phyloP scores from a whole-genome alignment of 2,113 vertebrate genomes.

The Bombycilla garrulus region DNA sequence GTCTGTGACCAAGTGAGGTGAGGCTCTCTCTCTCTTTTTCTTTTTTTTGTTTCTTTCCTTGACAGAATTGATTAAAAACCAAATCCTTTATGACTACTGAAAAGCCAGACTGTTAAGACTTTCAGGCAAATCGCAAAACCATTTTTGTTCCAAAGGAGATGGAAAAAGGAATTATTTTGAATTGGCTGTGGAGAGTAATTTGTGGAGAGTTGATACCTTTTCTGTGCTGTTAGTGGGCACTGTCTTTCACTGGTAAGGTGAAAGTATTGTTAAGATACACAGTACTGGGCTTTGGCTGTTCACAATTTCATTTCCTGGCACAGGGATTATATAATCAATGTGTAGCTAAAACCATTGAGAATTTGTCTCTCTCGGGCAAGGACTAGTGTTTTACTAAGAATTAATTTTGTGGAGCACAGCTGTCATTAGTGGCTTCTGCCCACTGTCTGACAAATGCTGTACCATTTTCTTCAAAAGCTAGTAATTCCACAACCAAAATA shows the following conservation, averaged over 20 bases:
- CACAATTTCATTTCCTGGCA: not conserved
- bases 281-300: not conserved
- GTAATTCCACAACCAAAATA: not conserved
- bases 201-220: not conserved
- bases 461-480: not conserved
- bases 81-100: not conserved
- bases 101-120: not conserved
- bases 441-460: not conserved
- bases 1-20: not conserved
- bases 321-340: not conserved
- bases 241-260: not conserved
- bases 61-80: not conserved
- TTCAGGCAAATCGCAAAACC: not conserved
- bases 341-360: not conserved
- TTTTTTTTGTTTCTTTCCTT: no score
- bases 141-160: not conserved
- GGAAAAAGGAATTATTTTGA: not conserved
- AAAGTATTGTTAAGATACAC: not conserved
- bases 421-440: conserved; percentile 18
- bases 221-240: not conserved
- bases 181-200: not conserved
- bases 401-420: not conserved
- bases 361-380: not conserved
- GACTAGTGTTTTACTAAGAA: not conserved
- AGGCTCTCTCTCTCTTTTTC: not conserved